Evolutionary conservation across 2,888 invertebrate genomes (phyloP).

Genomic region (Flexamia atlantica): DNA sequence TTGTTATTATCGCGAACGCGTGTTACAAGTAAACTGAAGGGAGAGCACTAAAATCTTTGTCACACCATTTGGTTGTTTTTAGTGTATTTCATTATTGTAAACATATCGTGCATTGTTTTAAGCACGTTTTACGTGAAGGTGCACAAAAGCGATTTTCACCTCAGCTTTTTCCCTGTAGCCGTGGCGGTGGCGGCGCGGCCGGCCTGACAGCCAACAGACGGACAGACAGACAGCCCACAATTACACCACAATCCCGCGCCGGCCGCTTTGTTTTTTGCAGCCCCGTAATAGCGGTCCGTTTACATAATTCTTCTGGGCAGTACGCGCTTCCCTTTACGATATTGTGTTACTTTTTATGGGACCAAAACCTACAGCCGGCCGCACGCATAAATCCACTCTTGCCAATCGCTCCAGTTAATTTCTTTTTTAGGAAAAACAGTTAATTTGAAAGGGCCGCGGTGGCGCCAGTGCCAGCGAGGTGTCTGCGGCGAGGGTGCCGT

Average conservation of each 20-base stretch:
- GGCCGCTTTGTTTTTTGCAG: slow-evolving; percentile 55
- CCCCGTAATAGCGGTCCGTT: slow-evolving; percentile 59
- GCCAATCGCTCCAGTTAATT: slow-evolving; percentile 62
- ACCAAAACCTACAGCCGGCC: slow-evolving; percentile 61
- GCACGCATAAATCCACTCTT: slow-evolving; percentile 59
- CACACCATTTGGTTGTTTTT: too few species aligned
- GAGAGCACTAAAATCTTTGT: too few species aligned
- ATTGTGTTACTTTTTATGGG: slow-evolving; percentile 64
- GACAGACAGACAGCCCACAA: slow-evolving; percentile 53
- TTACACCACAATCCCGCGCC: slow-evolving; percentile 38
- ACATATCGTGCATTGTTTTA: too few species aligned
- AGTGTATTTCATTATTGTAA: too few species aligned
- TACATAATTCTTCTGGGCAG: slow-evolving; percentile 61
- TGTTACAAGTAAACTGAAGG: too few species aligned
- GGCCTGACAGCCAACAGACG: slow-evolving; percentile 42
- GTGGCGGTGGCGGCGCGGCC: neutral
- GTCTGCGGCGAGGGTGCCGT: slow-evolving; percentile 32
- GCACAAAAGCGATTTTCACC: too few species aligned
- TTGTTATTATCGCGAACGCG: too few species aligned
- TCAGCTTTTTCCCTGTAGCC: too few species aligned
- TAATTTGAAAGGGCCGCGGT: slow-evolving; percentile 59
- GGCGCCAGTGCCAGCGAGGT: slow-evolving; percentile 62
- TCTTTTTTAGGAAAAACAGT: slow-evolving; percentile 64
- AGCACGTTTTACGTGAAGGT: too few species aligned
- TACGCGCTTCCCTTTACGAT: slow-evolving; percentile 62